Evolutionary conservation across 2,797 vertebrate species (phyloP), one percentile per base, ranked within the genome.

Genomic region (Holocentrus rufus): DNA sequence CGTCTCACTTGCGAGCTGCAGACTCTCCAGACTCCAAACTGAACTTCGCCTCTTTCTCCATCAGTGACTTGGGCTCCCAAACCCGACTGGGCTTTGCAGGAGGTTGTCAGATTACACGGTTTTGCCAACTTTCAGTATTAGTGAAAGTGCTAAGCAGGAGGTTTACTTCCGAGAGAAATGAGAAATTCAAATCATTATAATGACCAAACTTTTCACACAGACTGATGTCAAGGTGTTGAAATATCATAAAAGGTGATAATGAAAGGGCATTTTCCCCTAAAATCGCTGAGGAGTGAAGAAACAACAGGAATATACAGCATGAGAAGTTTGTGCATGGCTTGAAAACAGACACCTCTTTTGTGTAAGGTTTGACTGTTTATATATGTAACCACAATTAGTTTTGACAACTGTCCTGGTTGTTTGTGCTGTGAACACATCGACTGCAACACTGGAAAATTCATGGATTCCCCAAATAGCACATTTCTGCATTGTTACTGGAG

Each of bases 101-200:
- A 66, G 60, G 83, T 79, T 80, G 77, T 87, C 73, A 85, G 77
- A 87, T 61, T 1, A 27, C 23, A 34, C 69, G 22, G 49, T 65
- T 60, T 74, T 69, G 74, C 79, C 74, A 85, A 72, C 47, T 80
- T 72, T 84, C 68, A 62, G 67, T 50, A n/a, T 60, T 23, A 75
- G 57, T 72, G 65, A 52, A 67, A 76, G 47, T 1, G 61, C 61
- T 76, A 78, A 77, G 63, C 36, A 10, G 75, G 55, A 72, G 52
- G 34, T 64, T 78, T 52, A 25, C 56, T 69, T 62, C 64, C 75
- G 77, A 79, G 61, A 42, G 25, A 76, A 80, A 80, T 55, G 62
- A 84, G 81, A 82, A 78, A 69, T 70, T 70, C 55, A 80, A 34
- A 80, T 88, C 76, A 69, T 66, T 73, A 44, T 62, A 72, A 81